A percentile compares a stretch with the other conserved stretches of the same genome.
Conservation (phyloP, 1,140 invertebrate species). For the Drosophila gunungcola region DNA sequence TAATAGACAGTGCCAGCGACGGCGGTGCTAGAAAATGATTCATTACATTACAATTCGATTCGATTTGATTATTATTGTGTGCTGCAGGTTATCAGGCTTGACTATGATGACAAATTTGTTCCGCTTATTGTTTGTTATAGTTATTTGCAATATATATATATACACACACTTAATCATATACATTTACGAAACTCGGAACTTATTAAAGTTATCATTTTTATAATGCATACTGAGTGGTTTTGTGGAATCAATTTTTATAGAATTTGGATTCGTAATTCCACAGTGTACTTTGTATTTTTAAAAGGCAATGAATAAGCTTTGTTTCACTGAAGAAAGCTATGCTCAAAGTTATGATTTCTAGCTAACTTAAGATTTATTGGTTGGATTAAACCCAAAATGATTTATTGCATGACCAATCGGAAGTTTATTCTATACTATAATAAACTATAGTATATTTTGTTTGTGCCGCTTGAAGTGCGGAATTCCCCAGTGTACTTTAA, state of each 20-base stretch:
- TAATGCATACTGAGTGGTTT: conserved; percentile 19
- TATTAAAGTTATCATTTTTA: conserved; percentile 67
- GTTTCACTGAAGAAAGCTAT: too few species aligned
- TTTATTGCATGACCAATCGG: too few species aligned
- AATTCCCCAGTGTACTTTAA: too few species aligned
- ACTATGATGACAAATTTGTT: conserved; percentile 39
- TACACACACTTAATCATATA: conserved; percentile 19
- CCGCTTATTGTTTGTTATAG: conserved; percentile 69
- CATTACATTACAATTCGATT: conserved; percentile 21
- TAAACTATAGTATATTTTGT: too few species aligned
- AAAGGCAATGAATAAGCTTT: neutral
- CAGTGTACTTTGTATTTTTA: too few species aligned
- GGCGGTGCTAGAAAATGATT: conserved; percentile 29
- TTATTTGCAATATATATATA: conserved; percentile 69
- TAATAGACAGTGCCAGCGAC: conserved; percentile 32
- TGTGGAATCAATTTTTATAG: conserved; percentile 2
- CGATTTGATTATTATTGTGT: conserved; percentile 34
- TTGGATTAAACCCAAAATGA: too few species aligned
- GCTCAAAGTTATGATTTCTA: too few species aligned
- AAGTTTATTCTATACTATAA: too few species aligned
- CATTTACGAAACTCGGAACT: conserved; percentile 31
- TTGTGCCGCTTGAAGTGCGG: too few species aligned
- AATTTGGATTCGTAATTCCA: neutral
- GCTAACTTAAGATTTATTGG: too few species aligned
- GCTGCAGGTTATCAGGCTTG: conserved; percentile 44